Base-by-base conservation (phyloP, 2,888 invertebrate species). In the Thera britannica region DNA sequence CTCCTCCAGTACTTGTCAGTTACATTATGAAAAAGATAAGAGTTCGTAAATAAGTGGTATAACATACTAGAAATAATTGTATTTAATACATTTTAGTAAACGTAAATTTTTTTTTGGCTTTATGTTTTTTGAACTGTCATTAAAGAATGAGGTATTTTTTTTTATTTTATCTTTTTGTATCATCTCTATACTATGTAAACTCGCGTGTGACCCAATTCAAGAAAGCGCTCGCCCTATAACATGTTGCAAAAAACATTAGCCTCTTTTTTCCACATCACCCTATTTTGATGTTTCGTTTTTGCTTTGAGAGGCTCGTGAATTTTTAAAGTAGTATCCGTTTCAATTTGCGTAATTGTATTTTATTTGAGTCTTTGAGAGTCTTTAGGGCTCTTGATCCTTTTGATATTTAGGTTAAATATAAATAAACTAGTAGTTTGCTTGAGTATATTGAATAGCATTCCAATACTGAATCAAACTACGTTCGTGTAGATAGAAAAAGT, bases 221-320 rank as follows among this genome's bases (percentile, higher is more conserved):
- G 65, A 75, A 81, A 81, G 78, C 78, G 82, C 79, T 79, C 79
- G 76, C 76, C 77, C 72, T 77, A 78, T 79, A 82, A 83, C 84
- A 83, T 82, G 23, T 57, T 23, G 61, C 56, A 48, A 78, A 79
- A 80, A 81, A 79, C 79, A 80, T 80, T 78, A 79, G 79, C 80
- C 78, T 73, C 74, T 8, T 65, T 70, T 23, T 70, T 67, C 64
- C 68, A 71, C 67, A 73, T 73, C 71, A 57, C 58, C 62, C 67
- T 70, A 68, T 70, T 75, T 71, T 74, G 71, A 73, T 70, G 70
- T 71, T 67, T 71, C 74, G 62, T 74, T 75, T 74, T 59, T 59
- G 55, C 61, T 56, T 56, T 61, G 64, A 58, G 36, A 49, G 41
- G 73, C 65, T 62, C 60, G 49, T 71, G 72, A 71, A 72, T 72